Conservation (phyloP, 2,888 invertebrate genomes). For the Luperina nickerlii region DNA sequence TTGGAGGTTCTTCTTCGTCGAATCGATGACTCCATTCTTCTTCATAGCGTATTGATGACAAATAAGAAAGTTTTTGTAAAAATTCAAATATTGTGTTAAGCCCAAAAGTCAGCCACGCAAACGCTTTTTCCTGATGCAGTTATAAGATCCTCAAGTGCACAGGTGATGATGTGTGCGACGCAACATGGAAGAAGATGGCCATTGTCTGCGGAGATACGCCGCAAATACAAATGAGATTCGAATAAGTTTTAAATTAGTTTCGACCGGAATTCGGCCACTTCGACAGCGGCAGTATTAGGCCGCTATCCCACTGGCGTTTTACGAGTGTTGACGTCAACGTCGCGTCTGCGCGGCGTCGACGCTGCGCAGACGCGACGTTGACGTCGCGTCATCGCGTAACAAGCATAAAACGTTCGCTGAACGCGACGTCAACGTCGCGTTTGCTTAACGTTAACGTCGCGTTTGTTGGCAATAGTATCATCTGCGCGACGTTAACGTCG, state of each 20-base stretch:
- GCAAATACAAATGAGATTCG: background rate
- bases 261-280: background rate
- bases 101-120: background rate
- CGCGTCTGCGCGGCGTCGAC: too few species aligned
- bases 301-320: too few species aligned
- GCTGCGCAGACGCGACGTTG: too few species aligned
- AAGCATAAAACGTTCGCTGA: too few species aligned
- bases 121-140: background rate
- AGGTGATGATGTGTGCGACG: background rate
- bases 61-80: background rate
- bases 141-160: background rate
- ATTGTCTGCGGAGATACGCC: background rate
- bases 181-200: background rate
- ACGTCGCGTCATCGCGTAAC: too few species aligned
- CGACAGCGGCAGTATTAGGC: background rate
- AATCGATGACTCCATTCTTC: background rate
- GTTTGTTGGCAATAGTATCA: too few species aligned
- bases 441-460: too few species aligned
- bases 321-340: too few species aligned
- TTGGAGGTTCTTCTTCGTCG: background rate
- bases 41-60: background rate
- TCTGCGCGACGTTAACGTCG: too few species aligned
- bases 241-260: background rate
- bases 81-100: background rate
- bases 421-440: too few species aligned